Conservation (phyloP, 2,888 invertebrate genomes). For the Cryptops parisi region DNA sequence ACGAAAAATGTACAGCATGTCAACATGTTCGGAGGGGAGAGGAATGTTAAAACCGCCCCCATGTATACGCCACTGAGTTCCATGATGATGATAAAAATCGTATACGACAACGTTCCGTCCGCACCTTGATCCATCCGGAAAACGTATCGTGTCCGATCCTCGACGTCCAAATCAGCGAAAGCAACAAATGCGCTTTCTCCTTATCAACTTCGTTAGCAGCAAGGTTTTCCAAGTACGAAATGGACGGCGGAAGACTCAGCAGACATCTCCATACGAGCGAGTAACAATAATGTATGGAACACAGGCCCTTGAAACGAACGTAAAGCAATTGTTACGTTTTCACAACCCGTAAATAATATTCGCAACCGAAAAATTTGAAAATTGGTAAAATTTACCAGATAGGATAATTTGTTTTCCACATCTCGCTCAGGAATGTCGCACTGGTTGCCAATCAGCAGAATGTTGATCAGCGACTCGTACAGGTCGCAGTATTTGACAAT, state of each 20-base stretch:
- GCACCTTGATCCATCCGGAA: conserved; percentile 68
- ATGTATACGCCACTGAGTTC: no score
- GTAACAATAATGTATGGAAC: conserved; percentile 83
- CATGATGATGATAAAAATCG: no score
- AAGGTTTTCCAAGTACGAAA: conserved; percentile 66
- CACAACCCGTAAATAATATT: no score
- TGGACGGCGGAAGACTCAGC: conserved; percentile 75
- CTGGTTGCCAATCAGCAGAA: conserved; percentile 65
- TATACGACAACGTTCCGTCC: no score
- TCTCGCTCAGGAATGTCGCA: conserved; percentile 27
- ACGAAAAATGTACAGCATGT: no score
- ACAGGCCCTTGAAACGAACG: conserved; percentile 37
- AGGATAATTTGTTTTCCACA: conserved; percentile 24
- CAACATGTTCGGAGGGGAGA: no score
- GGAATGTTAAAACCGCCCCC: no score
- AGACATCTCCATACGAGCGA: conserved; percentile 69
- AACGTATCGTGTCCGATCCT: conserved; percentile 69
- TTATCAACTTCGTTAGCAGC: conserved; percentile 47
- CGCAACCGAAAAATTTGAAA: no score
- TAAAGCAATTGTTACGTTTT: neutral
- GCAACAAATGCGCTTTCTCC: conserved; percentile 56
- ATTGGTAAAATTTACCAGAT: conserved; percentile 23
- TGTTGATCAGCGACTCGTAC: conserved; percentile 68
- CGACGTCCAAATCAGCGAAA: conserved; percentile 80
- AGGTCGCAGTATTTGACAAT: conserved; percentile 75